Conservation (phyloP, 2,113 vertebrate genomes). For the Ceratotherium simum region DNA sequence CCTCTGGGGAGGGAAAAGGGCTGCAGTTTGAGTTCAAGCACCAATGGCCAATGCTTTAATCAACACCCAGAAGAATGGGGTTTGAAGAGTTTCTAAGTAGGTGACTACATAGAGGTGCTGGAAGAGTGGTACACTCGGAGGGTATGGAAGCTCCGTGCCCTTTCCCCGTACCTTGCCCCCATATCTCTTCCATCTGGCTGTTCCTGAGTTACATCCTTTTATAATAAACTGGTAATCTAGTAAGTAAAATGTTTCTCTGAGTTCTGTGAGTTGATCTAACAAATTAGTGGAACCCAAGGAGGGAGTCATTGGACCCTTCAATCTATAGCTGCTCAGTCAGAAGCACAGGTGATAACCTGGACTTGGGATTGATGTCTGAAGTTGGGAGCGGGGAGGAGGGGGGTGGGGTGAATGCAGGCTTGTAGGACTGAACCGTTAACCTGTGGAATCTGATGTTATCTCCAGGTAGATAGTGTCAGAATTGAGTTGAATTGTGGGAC, state of each 20-base stretch:
- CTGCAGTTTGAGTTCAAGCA: background rate
- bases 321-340: background rate
- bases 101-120: background rate
- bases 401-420: background rate
- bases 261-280: background rate
- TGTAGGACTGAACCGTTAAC: background rate
- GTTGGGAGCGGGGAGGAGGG: background rate
- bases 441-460: background rate
- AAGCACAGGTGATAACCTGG: too few species aligned
- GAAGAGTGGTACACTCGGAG: background rate
- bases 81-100: background rate
- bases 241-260: slow-evolving; percentile 9
- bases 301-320: background rate
- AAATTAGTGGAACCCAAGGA: background rate
- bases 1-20: background rate
- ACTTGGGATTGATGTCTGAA: background rate
- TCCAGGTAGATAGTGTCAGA: background rate
- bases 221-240: background rate
- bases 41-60: background rate
- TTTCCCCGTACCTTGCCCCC: background rate
- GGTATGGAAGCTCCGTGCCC: background rate
- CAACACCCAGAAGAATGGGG: background rate
- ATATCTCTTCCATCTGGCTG: background rate
- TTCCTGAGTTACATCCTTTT: background rate
- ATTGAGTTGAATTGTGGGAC: background rate